phyloP scores from a whole-genome alignment of 1,140 invertebrate genomes.

The Macrosteles quadrilineatus region DNA sequence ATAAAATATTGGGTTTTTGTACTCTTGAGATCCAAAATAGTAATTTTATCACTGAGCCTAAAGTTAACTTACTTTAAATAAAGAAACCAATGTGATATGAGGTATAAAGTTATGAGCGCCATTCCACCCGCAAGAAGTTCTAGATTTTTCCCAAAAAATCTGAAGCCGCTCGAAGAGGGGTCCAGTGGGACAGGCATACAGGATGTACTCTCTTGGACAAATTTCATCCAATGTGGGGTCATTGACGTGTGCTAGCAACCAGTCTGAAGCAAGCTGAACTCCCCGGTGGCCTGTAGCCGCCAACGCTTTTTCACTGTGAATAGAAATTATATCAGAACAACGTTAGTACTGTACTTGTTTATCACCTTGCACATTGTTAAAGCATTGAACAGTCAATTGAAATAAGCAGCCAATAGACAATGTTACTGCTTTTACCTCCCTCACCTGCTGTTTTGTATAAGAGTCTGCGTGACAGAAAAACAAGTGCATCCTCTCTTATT shows the following conservation, averaged over 20 bases:
- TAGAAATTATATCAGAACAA: too few species aligned
- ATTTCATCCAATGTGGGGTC: slow-evolving; percentile 76
- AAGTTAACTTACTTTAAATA: slow-evolving; percentile 80
- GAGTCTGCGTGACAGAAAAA: too few species aligned
- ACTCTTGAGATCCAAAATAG: too few species aligned
- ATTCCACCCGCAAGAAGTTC: slow-evolving; percentile 75
- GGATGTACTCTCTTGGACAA: slow-evolving; percentile 76
- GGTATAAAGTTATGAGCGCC: slow-evolving; percentile 86
- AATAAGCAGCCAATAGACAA: neutral
- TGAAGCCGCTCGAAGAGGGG: slow-evolving; percentile 67
- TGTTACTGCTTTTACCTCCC: too few species aligned
- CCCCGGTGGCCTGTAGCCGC: slow-evolving; percentile 86
- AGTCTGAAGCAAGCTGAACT: slow-evolving; percentile 84
- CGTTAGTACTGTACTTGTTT: neutral
- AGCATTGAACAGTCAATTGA: too few species aligned
- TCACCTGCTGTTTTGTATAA: too few species aligned
- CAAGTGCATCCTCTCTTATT: too few species aligned
- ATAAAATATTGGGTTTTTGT: too few species aligned
- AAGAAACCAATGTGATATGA: slow-evolving; percentile 85
- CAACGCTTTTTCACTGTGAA: slow-evolving; percentile 78
- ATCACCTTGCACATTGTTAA: too few species aligned
- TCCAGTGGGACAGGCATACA: slow-evolving; percentile 84
- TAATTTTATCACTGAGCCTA: too few species aligned
- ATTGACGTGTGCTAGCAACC: slow-evolving; percentile 85
- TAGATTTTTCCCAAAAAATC: slow-evolving; percentile 79